Conservation (phyloP, 2,888 invertebrate genomes). For the Mythimna pallens region DNA sequence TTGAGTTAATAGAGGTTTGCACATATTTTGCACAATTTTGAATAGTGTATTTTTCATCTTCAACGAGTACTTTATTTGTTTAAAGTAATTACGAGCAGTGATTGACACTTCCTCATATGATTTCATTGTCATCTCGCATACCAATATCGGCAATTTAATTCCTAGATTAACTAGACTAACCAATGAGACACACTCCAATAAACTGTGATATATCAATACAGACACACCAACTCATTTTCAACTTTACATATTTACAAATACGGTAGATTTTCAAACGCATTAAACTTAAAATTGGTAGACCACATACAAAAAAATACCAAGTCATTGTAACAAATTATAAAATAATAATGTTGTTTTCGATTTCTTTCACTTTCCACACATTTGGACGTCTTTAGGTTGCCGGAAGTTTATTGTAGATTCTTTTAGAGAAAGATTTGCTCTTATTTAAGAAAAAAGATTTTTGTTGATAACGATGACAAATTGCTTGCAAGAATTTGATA, state of each 20-base stretch:
- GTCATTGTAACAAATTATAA: constrained; percentile 77
- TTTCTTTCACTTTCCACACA: constrained; percentile 76
- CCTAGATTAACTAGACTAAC: constrained; percentile 50
- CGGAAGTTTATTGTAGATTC: constrained; percentile 53
- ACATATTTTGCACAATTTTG: neutral
- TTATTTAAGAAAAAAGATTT: constrained; percentile 22
- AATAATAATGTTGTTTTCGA: constrained; percentile 73
- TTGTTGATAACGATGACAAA: constrained; percentile 41
- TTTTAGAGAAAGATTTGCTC: constrained; percentile 48
- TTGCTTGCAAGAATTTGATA: constrained; percentile 26
- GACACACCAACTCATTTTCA: constrained; percentile 1
- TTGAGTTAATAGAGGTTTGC: too few relatives aligned
- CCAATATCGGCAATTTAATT: constrained; percentile 38
- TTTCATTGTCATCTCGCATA: constrained; percentile 25
- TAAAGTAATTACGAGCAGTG: neutral
- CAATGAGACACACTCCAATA: constrained; percentile 64
- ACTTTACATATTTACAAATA: neutral
- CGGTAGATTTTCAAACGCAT: constrained; percentile 18
- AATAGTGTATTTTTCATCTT: neutral
- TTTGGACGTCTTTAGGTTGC: constrained; percentile 52
- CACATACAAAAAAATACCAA: constrained; percentile 65
- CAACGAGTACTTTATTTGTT: neutral
- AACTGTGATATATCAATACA: constrained; percentile 43
- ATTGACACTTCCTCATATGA: constrained; percentile 14
- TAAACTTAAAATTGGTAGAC: constrained; percentile 50